Base-by-base conservation (phyloP, 2,888 invertebrate species). In the Julus scandinavius region DNA sequence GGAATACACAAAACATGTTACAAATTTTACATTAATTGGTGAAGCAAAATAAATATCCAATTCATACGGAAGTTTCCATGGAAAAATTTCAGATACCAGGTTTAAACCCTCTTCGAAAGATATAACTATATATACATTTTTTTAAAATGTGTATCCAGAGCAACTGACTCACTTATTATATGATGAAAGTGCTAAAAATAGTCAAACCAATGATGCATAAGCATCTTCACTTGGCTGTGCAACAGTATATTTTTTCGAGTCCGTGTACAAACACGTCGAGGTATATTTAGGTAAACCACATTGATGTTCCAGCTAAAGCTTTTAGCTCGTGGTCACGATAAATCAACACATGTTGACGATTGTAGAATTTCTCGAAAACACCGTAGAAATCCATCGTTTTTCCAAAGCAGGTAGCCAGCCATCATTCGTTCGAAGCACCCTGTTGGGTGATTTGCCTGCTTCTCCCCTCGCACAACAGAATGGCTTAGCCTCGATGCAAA, bases 401-500 rank as follows among this genome's bases (percentile, higher is more conserved):
- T 80, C 80, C 80, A 38, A 29, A 4, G 3, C 80, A 80, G 80
- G 80, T 80, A 80, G 38, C 1, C n/a, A n/a, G n/a, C 15, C 58
- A n/a, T 15, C n/a, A 63, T 3, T 13, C 54, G 13, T 17, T 13
- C 54, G 5, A 54, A 63, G 17, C 63, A 17, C 63, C 63, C 63
- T 63, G 63, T 63, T 63, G 63, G 63, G 3, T 63, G 63, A 15
- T 63, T 63, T n/a, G 80, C 29, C 38, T 11, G 80, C 38, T 80
- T 2, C 80, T 13, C 80, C 80, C 80, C 80, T 63, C 80, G 38
- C 38, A 4, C 80, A 11, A 6, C 80, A 29, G 11, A 80, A 80
- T 80, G 80, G 80, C 80, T 80, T 80, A 80, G 38, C 80, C 80
- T 80, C 80, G 80, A 80, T 80, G 80, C 80, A 80, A 80, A 80